Base-by-base conservation (phyloP, 1,140 invertebrate genomes). In the Drosophila gunungcola region DNA sequence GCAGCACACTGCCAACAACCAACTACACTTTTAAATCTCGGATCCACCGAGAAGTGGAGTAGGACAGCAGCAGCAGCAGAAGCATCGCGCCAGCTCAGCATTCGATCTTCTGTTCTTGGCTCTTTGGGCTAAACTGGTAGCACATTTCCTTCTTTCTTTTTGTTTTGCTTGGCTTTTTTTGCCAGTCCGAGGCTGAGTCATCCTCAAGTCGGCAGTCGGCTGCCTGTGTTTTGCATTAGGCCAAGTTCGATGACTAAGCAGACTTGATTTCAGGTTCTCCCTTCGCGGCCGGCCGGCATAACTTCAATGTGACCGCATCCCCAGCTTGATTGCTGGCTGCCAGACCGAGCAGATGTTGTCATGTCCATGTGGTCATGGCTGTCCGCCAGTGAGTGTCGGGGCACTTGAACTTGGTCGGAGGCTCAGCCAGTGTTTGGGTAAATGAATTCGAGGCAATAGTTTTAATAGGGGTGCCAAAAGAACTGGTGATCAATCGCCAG, bases 231-330 rank as follows among this genome's bases (percentile, higher is more conserved):
- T 86, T 82, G 82, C 82, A 86, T 88, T 88, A 82, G 78, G 78
- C 82, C 83, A 86, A 88, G 83, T 86, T 86, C 82, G 82, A 86
- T 86, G 82, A 86, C 82, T 86, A 88, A 86, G 83, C 82, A 82
- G 64, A 78, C 60, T 76, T 75, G 65, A 77, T 80, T 77, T 68
- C 67, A 69, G 72, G 41, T 63, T 61, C 45, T 56, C 9, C 36
- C 68, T 45, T 57, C 49, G 5, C 38, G 46, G 54, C 73, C 82
- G 83, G 72, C 78, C 82, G 74, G 74, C 83, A 85, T 88, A 88
- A 68, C 70, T 86, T 88, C 57, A 88, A 82, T 88, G 65, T 86
- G 74, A 88, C 74, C 65, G 70, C 74, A 82, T 74, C 83, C 53
- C n/a, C 45, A 57, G 61, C 82, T 42, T 72, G 58, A 78, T 70